Percentiles rank a stretch among this genome's conserved stretches.
phyloP scores from a whole-genome alignment of 2,888 invertebrate genomes.

The Arctia plantaginis region DNA sequence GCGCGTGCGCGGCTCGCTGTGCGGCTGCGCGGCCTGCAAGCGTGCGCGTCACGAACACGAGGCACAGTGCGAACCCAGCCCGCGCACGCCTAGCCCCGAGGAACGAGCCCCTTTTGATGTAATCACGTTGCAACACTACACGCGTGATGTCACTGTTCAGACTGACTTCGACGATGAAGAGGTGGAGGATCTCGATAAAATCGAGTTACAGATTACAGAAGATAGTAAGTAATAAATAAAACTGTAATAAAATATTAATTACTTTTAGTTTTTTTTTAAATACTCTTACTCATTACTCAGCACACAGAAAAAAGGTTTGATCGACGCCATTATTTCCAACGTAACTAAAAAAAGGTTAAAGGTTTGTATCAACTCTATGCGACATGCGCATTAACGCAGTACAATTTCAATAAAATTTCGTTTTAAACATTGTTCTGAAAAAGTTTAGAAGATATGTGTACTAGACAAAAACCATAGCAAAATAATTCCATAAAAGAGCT shows the following conservation, averaged over 20 bases:
- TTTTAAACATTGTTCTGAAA: not conserved
- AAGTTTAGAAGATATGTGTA: not conserved
- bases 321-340: not conserved
- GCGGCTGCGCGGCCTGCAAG: slow-evolving; percentile 90
- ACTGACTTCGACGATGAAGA: slow-evolving; percentile 84
- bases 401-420: not conserved
- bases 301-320: not conserved
- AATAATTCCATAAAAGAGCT: not conserved
- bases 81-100: slow-evolving; percentile 64
- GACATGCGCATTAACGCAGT: not conserved
- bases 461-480: not conserved
- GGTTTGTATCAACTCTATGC: not conserved
- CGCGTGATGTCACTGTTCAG: slow-evolving; percentile 83
- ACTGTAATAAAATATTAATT: not conserved
- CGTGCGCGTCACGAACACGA: slow-evolving; percentile 79
- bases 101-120: slow-evolving; percentile 79
- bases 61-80: slow-evolving; percentile 65
- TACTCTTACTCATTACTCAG: not conserved
- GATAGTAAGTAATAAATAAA: slow-evolving; percentile 73
- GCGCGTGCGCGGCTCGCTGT: slow-evolving; percentile 92
- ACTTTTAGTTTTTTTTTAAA: not conserved
- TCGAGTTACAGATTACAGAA: slow-evolving; percentile 80
- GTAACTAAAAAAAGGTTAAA: not conserved
- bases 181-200: slow-evolving; percentile 79
- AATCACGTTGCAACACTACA: slow-evolving; percentile 79